A percentile compares a stretch with the other conserved stretches of the same genome.
These are phyloP conservation scores for Bombus huntii DNA, from an alignment of 1,140 invertebrate genomes.

Conservation along the genomic window DNA sequence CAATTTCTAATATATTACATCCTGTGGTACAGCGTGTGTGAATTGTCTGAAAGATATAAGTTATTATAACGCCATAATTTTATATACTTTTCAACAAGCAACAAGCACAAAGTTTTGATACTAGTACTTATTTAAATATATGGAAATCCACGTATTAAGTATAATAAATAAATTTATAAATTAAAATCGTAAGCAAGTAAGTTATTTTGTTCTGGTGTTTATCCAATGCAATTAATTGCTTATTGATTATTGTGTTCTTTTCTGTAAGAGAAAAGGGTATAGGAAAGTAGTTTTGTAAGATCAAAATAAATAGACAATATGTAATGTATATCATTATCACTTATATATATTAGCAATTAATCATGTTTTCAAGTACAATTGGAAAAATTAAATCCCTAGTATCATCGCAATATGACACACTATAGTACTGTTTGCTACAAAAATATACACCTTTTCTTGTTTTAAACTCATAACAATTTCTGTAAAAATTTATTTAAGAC, in stretches of 20 bases:
- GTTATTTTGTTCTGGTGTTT: neutral
- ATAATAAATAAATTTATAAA: slow-evolving; percentile 13
- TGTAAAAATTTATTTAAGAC: slow-evolving; percentile 26
- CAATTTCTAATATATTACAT: slow-evolving; percentile 10
- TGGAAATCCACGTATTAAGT: neutral
- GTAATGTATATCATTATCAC: neutral
- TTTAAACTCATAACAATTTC: neutral
- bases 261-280: neutral
- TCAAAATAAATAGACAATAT: neutral
- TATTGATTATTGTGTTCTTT: neutral
- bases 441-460: slow-evolving; percentile 17
- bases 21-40: slow-evolving; percentile 19
- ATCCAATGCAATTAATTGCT: neutral
- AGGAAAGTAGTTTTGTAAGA: neutral
- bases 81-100: neutral
- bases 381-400: neutral
- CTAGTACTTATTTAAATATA: neutral
- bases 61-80: neutral
- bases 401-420: neutral
- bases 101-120: neutral
- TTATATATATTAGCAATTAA: neutral
- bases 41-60: neutral
- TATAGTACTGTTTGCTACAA: neutral
- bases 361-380: neutral
- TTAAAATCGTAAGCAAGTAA: neutral